Conservation (phyloP, 2,888 invertebrate genomes). For the Trachelus iudaicus region DNA sequence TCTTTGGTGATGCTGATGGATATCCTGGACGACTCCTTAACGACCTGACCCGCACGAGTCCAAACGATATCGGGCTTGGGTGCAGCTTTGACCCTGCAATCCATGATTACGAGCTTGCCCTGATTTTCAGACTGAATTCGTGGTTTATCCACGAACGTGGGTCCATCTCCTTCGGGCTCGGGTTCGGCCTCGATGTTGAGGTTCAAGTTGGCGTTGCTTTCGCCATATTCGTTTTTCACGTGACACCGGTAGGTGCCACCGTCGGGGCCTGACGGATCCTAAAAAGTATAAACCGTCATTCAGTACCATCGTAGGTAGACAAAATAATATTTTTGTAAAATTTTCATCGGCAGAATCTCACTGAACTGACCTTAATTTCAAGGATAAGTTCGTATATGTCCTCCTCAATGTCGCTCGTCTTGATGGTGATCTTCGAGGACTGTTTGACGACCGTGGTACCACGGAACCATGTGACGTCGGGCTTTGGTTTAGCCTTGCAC, state of each 20-base stretch:
- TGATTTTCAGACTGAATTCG: conserved; percentile 85
- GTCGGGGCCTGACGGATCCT: conserved; percentile 85
- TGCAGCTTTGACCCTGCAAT: conserved; percentile 85
- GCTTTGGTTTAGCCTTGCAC: conserved; percentile 94
- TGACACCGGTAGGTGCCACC: conserved; percentile 93
- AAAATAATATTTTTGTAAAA: neutral
- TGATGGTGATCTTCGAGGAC: conserved; percentile 86
- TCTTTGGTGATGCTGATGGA: conserved; percentile 79
- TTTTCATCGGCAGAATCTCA: neutral
- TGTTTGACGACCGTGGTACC: conserved; percentile 88
- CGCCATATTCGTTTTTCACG: conserved; percentile 94
- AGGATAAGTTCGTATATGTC: conserved; percentile 89
- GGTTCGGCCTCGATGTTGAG: conserved; percentile 96
- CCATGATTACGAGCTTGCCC: conserved; percentile 88
- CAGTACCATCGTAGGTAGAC: neutral
- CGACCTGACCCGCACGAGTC: conserved; percentile 83
- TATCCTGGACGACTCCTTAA: conserved; percentile 84
- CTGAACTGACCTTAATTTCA: conserved; percentile 76
- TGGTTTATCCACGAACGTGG: conserved; percentile 93
- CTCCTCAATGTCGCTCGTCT: conserved; percentile 80
- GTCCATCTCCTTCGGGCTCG: conserved; percentile 93
- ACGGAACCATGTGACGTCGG: conserved; percentile 94
- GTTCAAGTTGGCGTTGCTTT: conserved; percentile 96
- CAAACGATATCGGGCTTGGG: conserved; percentile 86
- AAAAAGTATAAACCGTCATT: conserved; percentile 33